Evolutionary conservation across 2,797 vertebrate species (phyloP).

Genomic region (Cyclura pinguis): DNA sequence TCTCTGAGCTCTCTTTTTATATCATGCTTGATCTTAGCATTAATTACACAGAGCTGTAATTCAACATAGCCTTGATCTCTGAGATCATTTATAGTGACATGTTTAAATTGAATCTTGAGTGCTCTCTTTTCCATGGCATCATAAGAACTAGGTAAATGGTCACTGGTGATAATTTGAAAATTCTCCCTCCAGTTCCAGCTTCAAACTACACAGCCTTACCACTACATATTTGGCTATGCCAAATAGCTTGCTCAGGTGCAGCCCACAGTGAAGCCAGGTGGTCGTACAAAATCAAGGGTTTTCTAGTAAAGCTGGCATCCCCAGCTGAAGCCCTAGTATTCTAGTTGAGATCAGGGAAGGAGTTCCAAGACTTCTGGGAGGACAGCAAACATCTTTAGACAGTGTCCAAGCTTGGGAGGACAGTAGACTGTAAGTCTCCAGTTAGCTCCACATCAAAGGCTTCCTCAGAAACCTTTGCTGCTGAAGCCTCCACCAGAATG

Average conservation of each 20-base stretch:
- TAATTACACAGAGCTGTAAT: not conserved
- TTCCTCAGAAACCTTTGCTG: not conserved
- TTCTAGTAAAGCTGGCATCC: not conserved
- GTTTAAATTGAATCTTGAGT: not conserved
- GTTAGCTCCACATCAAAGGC: conserved; percentile 1
- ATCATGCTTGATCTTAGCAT: not conserved
- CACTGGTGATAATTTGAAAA: not conserved
- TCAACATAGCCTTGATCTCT: not conserved
- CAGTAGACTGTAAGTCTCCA: conserved; percentile 1
- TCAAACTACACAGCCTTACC: not conserved
- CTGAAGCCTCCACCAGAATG: not conserved
- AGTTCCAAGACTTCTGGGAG: not conserved
- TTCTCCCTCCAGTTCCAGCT: too few relatives aligned
- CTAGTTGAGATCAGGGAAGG: not conserved
- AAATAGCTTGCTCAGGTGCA: not conserved
- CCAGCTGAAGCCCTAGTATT: not conserved
- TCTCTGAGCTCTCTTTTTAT: not conserved
- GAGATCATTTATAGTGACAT: not conserved
- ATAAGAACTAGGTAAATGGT: not conserved
- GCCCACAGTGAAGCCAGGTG: not conserved
- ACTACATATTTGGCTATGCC: not conserved
- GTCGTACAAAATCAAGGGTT: not conserved
- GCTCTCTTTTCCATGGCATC: not conserved
- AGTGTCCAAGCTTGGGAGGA: not conserved
- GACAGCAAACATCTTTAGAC: not conserved